Evolutionary conservation across 1,140 invertebrate genomes (phyloP), one percentile per base, ranked within the genome.

Genomic region (Drepana arcuata): DNA sequence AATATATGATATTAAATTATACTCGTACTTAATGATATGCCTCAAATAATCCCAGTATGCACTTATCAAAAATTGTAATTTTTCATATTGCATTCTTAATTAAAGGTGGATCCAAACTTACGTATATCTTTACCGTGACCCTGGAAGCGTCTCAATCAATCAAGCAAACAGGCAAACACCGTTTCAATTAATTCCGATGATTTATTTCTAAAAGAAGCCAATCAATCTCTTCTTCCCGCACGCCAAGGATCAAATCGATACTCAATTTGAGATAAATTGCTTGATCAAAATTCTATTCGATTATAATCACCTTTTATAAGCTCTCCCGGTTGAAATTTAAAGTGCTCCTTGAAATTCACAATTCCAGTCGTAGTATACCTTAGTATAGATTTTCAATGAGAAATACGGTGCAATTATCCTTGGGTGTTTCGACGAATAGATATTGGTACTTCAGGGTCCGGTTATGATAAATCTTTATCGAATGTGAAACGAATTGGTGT

Each of bases 241-340:
- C n/a, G 30, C 27, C 14, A 14, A 29, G 26, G 18, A 38, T 53
- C 37, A 36, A 51, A 37, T 21, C 34, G 34, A 37, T 33, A 45
- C 38, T 49, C 51, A 27, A 46, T 55, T 42, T 24, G 27, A 42
- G 34, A 49, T 49, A 55, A 47, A 49, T 49, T 47, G 46, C 39
- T 48, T 41, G 51, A 45, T 49, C 46, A 50, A 38, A 46, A 56
- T 47, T 56, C 51, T 33, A 63, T 63, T 60, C 50, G 53, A 60
- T 60, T 60, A 60, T 60, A 64, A 65, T 61, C 51, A 42, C 33
- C 44, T 53, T 54, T 57, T 45, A 55, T 60, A 52, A 55, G 48
- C 36, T 49, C 40, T 35, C 30, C 26, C 48, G 34, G 53, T 43
- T 61, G 48, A 53, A 59, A 60, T 55, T 55, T 53, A 56, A 56